Percentiles rank a stretch among this genome's conserved stretches.
phyloP scores from a whole-genome alignment of 2,113 vertebrate species.

The Dasyornis broadbenti region DNA sequence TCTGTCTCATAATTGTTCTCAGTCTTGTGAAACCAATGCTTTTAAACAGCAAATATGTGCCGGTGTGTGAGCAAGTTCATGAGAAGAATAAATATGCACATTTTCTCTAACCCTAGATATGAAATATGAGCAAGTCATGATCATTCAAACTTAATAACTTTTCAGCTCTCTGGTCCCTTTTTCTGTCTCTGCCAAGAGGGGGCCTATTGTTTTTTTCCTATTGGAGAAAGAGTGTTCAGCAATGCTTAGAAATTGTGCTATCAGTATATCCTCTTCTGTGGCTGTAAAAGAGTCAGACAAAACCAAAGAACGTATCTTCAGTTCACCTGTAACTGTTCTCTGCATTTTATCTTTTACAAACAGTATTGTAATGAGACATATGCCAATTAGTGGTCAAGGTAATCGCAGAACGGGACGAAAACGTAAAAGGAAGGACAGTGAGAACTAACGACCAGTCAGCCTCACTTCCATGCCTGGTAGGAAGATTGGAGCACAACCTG shows the following conservation, averaged over 20 bases:
- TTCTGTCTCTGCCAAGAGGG: not conserved
- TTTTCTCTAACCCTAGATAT: not conserved
- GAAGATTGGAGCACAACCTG: not conserved
- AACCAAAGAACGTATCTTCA: not conserved
- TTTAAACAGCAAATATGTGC: not conserved
- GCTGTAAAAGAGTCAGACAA: not conserved
- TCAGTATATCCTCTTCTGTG: not conserved
- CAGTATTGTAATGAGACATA: not conserved
- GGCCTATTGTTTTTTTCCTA: not conserved
- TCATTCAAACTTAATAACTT: not conserved
- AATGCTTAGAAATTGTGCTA: not conserved
- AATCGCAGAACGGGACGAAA: not conserved
- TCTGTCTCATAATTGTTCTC: not conserved
- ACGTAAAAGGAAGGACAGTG: not conserved
- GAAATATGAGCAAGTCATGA: not conserved
- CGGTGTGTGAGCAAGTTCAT: not conserved
- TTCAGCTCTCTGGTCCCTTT: not conserved
- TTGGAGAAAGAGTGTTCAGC: not conserved
- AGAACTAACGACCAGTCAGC: fast-evolving
- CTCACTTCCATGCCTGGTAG: not conserved
- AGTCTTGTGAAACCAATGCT: not conserved
- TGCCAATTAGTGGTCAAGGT: not conserved
- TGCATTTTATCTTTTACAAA: not conserved
- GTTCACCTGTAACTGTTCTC: not conserved
- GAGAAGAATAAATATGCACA: not conserved